Base-by-base conservation (phyloP, 2,797 vertebrate species). In the Anableps anableps region DNA sequence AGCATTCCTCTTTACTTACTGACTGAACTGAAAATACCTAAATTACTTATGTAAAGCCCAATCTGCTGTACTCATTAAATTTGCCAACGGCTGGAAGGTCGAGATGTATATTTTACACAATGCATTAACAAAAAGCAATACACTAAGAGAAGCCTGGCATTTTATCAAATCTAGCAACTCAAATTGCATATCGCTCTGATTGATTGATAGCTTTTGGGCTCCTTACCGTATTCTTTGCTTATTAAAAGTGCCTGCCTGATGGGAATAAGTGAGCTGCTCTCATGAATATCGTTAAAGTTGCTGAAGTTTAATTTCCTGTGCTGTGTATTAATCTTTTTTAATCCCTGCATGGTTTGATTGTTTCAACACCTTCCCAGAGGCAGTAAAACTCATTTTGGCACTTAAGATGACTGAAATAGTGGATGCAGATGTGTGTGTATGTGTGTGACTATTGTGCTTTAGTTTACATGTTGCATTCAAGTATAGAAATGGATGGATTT, bases 231-330 rank as follows among this genome's bases (percentile, higher is more conserved):
- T 92, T 91, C 88, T 88, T 89, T 86, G 86, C 93, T 95, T 95
- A 96, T 95, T 96, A 95, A 95, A 71, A 94, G 91, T 83, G 83
- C 80, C 89, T 87, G 91, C 89, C 91, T 91, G 86, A 84, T 89
- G 91, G 90, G 93, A 95, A 93, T 89, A 93, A 89, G 88, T 88
- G 88, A 91, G 91, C 91, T 87, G 78, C 75, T 77, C 92, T 95
- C 93, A 94, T 95, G 95, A 96, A 96, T 96, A 94, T 94, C 87
- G 86, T 93, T 93, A 91, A 91, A 94, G 91, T 94, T 90, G 85
- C 92, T 92, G 89, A 95, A 94, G 93, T 95, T 96, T 95, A 95
- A 96, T 96, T 96, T 96, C 96, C 96, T 96, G 95, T 89, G 75
- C 93, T 93, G 85, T 92, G 91, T 95, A 95, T 95, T 94, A 94